These are phyloP conservation scores for Chymomyza procnemis DNA, from an alignment of 2,888 invertebrate species.

Conservation along the genomic window DNA sequence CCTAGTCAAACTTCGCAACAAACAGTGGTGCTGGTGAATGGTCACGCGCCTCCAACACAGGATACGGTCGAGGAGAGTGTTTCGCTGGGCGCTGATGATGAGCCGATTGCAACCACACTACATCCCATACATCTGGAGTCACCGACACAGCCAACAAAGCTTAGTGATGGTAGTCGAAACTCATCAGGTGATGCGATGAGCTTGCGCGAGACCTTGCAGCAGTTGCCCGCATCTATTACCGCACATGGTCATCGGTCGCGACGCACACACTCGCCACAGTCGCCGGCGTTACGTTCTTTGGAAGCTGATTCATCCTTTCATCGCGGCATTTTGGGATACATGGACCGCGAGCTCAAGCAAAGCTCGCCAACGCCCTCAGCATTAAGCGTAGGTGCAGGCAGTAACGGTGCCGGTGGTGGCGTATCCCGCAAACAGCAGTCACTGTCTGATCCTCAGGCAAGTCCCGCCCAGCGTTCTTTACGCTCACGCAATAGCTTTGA, in stretches of 20 bases:
- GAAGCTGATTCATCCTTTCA: slow-evolving; percentile 75
- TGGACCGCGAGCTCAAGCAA: slow-evolving; percentile 78
- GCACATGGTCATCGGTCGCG: slow-evolving; percentile 61
- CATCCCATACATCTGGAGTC: slow-evolving; percentile 49
- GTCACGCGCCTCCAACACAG: slow-evolving; percentile 61
- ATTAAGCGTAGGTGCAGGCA: slow-evolving; percentile 54
- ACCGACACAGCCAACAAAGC: slow-evolving; percentile 59
- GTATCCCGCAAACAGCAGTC: slow-evolving; percentile 76
- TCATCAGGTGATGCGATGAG: slow-evolving; percentile 77
- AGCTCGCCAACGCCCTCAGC: slow-evolving; percentile 74
- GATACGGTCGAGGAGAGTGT: slow-evolving; percentile 41
- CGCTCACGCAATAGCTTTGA: slow-evolving; percentile 78
- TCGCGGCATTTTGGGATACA: slow-evolving; percentile 78
- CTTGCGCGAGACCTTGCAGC: slow-evolving; percentile 75
- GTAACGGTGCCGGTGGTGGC: slow-evolving; percentile 28
- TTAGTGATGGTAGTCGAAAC: slow-evolving; percentile 66
- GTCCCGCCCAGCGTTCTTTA: slow-evolving; percentile 78
- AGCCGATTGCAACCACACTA: slow-evolving; percentile 8
- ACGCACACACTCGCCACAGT: slow-evolving; percentile 71
- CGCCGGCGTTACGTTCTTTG: slow-evolving; percentile 48
- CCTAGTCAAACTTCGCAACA: slow-evolving; percentile 69
- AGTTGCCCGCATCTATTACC: slow-evolving; percentile 65
- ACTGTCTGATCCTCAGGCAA: slow-evolving; percentile 78
- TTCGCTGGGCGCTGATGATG: slow-evolving; percentile 43
- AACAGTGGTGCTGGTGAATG: slow-evolving; percentile 75